Base-by-base conservation (phyloP, 1,140 invertebrate genomes). In the Tetramorium alpestre region DNA sequence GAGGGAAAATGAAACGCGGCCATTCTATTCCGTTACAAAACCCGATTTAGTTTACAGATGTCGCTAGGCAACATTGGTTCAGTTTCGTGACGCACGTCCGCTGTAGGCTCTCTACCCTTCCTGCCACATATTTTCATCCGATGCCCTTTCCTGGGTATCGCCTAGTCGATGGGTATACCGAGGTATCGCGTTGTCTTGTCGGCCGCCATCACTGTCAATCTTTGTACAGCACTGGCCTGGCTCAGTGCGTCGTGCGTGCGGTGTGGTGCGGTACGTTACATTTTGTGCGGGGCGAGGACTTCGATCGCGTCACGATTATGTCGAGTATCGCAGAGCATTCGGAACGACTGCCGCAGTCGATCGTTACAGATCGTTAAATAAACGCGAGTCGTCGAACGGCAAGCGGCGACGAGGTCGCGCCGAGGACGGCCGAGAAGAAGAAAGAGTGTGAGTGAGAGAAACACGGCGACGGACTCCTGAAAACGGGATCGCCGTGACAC, bases 321-420 rank as follows among this genome's bases (percentile, higher is more conserved):
- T 82, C 56, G 85, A 88, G 54, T 77, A 58, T 3, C 47, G 16
- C 54, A 22, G 84, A 81, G 77, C 78, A 84, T 82, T 56, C 76
- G 67, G 49, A 72, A 73, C 77, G 85, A 69, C 72, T 92, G 51
- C 85, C 85, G 60, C 87, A 88, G 56, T 89, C 92, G 54, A 92
- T 92, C 2, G 28, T 28, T 33, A 0, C 33, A 1, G 33, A 33
- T 4, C 67, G 92, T 94, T 16, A 94, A 94, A 94, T 94, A 95
- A 95, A 92, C 93, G 92, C 85, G 76, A 64, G 25, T 47, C 18
- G 67, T 18, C 76, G 22, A 10, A 69, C 44, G 64, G 33, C 6
- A 16, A 67, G 25, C 33, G 16, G 10, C 41, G 33, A 13, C 49
- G 7, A 6, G 10, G 6, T n/a, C 25, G 8, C 18, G 47, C 47